Evolutionary conservation across 1,140 invertebrate genomes (phyloP), one percentile per base, ranked within the genome.

Genomic region (Fopius arisanus): DNA sequence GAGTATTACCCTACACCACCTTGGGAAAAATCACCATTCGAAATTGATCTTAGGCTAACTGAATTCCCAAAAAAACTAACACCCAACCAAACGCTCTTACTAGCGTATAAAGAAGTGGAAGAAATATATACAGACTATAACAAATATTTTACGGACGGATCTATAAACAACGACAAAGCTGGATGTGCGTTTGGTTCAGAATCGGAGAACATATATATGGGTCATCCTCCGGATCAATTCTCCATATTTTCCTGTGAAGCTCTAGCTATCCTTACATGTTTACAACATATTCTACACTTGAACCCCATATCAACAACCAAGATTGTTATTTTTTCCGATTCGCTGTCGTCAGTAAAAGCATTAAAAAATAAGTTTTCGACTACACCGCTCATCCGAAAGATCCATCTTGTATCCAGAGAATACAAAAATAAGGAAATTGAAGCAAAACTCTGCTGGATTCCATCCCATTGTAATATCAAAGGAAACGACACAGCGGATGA

Each of bases 401-500:
- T 23, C n/a, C n/a, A n/a, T n/a, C n/a, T n/a, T n/a, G n/a, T n/a
- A 48, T 69, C 21, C 67, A 48, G 10, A 37, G 23, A 29, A 7
- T n/a, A n/a, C n/a, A n/a, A n/a, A 69, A 48, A 7, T 69, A 14
- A 26, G 1, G 40, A 21, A 3, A 14, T 28, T 28, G 21, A 51
- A 1, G 41, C 26, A 23, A 31, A 19, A 10, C 2, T 43, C 10
- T 65, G n/a, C 7, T 72, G 71, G 71, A 31, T 72, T 5, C 63
- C 62, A 0, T 21, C 62, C 19, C 71, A 72, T 21, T 21, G 29
- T 16, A 40, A 26, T 4, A 72, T 72, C 14, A 21, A n/a, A 9
- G 71, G 71, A 5, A 72, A 72, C 40, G 71, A 72, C 48, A 48
- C 2, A 26, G 71, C 62, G 2, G 71, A 72, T 28, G 14, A 62